Evolutionary conservation across 2,797 vertebrate genomes (phyloP).

Genomic region (Sebastes steindachneri): DNA sequence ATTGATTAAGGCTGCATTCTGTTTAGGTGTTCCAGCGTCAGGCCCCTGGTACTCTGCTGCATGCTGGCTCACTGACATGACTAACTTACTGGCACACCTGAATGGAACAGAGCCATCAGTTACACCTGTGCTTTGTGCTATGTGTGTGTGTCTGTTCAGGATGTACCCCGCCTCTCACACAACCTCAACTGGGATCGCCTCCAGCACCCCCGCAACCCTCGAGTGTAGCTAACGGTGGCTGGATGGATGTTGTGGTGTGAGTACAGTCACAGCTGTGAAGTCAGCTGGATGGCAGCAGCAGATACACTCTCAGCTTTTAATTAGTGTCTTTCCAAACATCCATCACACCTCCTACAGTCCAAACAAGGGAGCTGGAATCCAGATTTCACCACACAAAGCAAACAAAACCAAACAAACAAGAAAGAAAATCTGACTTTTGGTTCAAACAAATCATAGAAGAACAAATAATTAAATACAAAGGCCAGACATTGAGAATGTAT

Average conservation of each 20-base stretch:
- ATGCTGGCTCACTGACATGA: neutral
- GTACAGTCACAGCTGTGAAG: slow-evolving; percentile 19
- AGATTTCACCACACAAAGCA: slow-evolving; percentile 21
- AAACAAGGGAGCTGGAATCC: slow-evolving; percentile 15
- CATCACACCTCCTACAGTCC: slow-evolving; percentile 7
- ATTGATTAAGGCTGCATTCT: neutral
- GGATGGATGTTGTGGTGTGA: slow-evolving; percentile 2
- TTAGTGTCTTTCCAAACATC: slow-evolving; percentile 29
- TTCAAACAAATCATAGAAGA: slow-evolving; percentile 9
- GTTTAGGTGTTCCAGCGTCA: neutral
- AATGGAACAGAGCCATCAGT: neutral
- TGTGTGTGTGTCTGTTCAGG: neutral
- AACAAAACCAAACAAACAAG: slow-evolving; percentile 21
- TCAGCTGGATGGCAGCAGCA: slow-evolving; percentile 31
- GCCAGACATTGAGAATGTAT: slow-evolving; percentile 23
- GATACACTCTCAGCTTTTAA: slow-evolving; percentile 16
- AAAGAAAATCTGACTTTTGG: slow-evolving; percentile 11
- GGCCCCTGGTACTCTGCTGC: neutral
- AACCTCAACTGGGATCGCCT: too few species aligned
- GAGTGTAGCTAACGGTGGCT: neutral
- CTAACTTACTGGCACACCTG: neutral
- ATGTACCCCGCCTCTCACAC: fast-evolving
- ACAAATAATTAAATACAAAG: slow-evolving; percentile 27
- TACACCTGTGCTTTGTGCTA: neutral
- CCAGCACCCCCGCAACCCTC: neutral